phyloP scores from a whole-genome alignment of 1,140 invertebrate species.

The Xylocopa sonorina region DNA sequence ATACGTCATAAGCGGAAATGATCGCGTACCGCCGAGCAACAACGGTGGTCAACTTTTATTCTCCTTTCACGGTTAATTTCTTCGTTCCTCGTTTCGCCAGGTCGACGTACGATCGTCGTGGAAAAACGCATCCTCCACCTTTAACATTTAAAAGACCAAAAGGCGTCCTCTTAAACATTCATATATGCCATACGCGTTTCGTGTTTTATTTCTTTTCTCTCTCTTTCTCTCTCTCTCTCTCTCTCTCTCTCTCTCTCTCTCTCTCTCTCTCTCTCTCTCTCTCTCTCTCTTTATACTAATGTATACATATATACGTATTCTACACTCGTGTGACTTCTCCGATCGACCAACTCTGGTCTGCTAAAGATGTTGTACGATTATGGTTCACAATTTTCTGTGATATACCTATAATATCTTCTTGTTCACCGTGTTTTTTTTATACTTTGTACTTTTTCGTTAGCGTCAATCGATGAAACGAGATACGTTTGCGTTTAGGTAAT shows the following conservation, averaged over 20 bases:
- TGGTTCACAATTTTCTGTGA: slow-evolving; percentile 57
- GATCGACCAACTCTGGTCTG: slow-evolving; percentile 18
- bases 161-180: not conserved
- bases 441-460: slow-evolving; percentile 5
- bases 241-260: too few relatives aligned
- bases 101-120: slow-evolving; percentile 45
- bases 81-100: slow-evolving; percentile 42
- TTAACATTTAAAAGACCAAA: too few relatives aligned
- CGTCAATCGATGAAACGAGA: too few relatives aligned
- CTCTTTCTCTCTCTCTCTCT: too few relatives aligned
- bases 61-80: not conserved
- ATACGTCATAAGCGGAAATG: slow-evolving; percentile 28
- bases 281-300: too few relatives aligned
- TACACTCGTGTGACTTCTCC: slow-evolving; percentile 3
- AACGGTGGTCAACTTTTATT: slow-evolving; percentile 40
- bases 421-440: slow-evolving; percentile 14
- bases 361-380: slow-evolving; percentile 13
- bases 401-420: too few relatives aligned
- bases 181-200: slow-evolving; percentile 38
- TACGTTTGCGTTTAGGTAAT: too few relatives aligned
- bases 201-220: too few relatives aligned
- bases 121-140: not conserved
- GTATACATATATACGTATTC: too few relatives aligned
- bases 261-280: too few relatives aligned
- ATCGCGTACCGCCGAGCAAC: slow-evolving; percentile 48